Evolutionary conservation across 2,888 invertebrate species (phyloP), one percentile per base, ranked within the genome.

Genomic region (Eremobia ochroleuca): DNA sequence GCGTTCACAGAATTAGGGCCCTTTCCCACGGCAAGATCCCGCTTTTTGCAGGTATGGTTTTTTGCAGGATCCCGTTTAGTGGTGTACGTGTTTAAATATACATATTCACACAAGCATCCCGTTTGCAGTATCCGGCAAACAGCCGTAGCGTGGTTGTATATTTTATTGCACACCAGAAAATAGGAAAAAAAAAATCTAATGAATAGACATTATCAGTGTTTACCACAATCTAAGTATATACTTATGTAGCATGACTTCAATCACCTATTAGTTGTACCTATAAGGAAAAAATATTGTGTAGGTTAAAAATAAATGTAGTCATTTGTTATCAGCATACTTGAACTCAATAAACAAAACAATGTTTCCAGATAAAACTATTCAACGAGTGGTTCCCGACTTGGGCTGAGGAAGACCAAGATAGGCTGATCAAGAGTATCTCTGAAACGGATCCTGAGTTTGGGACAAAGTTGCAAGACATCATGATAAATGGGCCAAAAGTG

Each of bases 331-430:
- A 58, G 31, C 46, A 37, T 34, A 64, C 31, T n/a, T 46, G n/a
- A 28, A 40, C 31, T 52, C n/a, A 85, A 61, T 18, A 59, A 75
- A 55, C 40, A 75, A 69, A 40, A 67, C 21, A 65, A 31, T 80
- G 40, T 93, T 95, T 82, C 18, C 93, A 98, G 98, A 97, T 98
- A 68, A 98, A 99, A 95, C 94, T 99, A 64, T 98, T 98, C 91
- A 98, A 98, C 89, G 98, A 98, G 94, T 99, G 99, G 99, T 98
- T 98, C 89, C 97, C 97, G 28, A 97, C 98, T 88, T 99, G 99
- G 99, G 97, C 97, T 11, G 97, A 97, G 65, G 98, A 98, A 82
- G 98, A 98, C 83, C 98, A 98, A 91, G 97, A 98, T 58, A 97
- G 97, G 85, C 96, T 98, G 52, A 95, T 98, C 58, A 97, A 97